Percentiles rank a stretch among this genome's conserved stretches.
Conservation (phyloP, 2,888 invertebrate genomes). For the Tupiocoris notatus region DNA sequence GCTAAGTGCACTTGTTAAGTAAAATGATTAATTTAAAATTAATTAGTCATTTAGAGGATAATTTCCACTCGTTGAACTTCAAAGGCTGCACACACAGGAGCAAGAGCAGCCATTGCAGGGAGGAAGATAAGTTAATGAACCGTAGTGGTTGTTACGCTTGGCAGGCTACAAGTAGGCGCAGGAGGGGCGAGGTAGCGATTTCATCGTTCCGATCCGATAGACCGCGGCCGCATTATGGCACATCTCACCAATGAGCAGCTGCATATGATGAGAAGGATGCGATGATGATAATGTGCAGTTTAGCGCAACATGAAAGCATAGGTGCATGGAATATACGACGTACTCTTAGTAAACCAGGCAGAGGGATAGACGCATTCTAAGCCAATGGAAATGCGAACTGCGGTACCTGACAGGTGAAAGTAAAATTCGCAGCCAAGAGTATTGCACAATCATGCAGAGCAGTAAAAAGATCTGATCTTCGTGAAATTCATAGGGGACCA, state of each 20-base stretch:
- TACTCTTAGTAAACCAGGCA: no score
- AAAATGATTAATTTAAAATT: slow-evolving; percentile 29
- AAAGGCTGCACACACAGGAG: not conserved
- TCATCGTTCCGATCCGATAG: not conserved
- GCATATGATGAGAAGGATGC: not conserved
- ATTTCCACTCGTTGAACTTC: slow-evolving; percentile 16
- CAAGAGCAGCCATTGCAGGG: not conserved
- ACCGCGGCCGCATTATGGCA: not conserved
- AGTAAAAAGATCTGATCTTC: no score
- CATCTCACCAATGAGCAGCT: not conserved
- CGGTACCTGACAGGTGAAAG: no score
- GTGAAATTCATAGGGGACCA: no score
- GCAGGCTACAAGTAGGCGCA: not conserved
- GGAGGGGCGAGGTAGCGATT: not conserved
- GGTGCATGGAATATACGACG: not conserved
- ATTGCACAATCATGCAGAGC: no score
- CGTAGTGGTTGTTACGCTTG: not conserved
- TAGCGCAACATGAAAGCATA: not conserved
- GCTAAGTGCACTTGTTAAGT: not conserved
- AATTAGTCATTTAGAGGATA: slow-evolving; percentile 17
- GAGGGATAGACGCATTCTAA: no score
- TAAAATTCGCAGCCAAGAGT: no score
- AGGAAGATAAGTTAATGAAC: slow-evolving; percentile 26
- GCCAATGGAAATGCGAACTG: no score
- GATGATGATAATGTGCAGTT: not conserved